Base-by-base conservation (phyloP, 2,113 vertebrate genomes). In the Sigmodon hispidus region DNA sequence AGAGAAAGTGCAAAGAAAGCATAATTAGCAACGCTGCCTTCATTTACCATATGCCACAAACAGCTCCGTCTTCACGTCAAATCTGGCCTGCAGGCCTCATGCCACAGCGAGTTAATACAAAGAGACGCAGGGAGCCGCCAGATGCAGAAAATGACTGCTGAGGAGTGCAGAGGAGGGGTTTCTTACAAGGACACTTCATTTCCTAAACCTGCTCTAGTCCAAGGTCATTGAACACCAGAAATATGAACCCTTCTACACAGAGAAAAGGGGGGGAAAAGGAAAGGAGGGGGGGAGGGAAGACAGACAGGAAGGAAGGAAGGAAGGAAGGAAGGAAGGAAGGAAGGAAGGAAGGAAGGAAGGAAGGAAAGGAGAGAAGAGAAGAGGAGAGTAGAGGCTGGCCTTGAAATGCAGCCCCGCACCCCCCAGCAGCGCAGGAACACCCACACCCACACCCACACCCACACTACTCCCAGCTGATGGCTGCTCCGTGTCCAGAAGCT, bases 401-500 rank as follows among this genome's bases (percentile, higher is more conserved):
- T 43, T 36, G 90, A 96, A 80, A 91, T 9, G 59, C 79, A 43
- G 94, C 90, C 75, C 96, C n/a, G n/a, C 77, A 29, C 91, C 89
- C 93, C 91, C 36, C n/a, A 91, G 92, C 88, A n/a, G 69, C 16
- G 0, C 94, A 52, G 89, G 76, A 89, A 97, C 15, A 43, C 3
- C 89, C 1, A 65, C 36, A 89, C 94, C 95, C 22, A 92, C 6
- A 0, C 52, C 55, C 55, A 55, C 55, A 57, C 31, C n/a, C n/a
- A n/a, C n/a, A n/a, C n/a, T n/a, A 90, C 97, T 96, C 94, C 97
- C 97, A 90, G 89, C 93, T 97, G 90, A 76, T 67, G 93, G 96
- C 43, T 75, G 72, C 43, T 75, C 5, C 81, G 92, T 24, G 24
- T 75, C 52, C 21, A 75, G 87, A 89, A 94, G 97, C 52, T 91